Evolutionary conservation across 2,888 invertebrate genomes (phyloP), one percentile per base, ranked within the genome.

Genomic region (Trissolcus japonicus): DNA sequence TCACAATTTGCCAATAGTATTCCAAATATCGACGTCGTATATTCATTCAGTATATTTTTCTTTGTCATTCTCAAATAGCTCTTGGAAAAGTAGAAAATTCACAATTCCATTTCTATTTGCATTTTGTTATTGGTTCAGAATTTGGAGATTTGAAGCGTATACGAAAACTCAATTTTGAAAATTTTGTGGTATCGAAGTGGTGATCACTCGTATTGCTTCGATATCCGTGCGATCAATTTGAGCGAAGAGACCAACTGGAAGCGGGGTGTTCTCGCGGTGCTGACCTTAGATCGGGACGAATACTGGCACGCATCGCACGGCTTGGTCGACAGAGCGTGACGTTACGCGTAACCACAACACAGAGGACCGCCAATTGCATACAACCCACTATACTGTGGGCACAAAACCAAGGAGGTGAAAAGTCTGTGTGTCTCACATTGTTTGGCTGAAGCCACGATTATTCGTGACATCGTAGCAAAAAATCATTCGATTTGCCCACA

Each of bases 271-370:
- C 71, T 75, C 74, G 66, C 35, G 57, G 60, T 73, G 56, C 53
- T 57, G 66, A 60, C 61, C 56, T 71, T 48, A 56, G 60, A 61
- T 66, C 66, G 65, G 60, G 73, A 57, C 53, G 62, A 69, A 76
- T 79, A 35, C 73, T 76, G 75, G 76, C 79, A 65, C 65, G 65
- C 68, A 79, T 82, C 82, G 83, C 82, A 83, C 63, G 57, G 84
- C 81, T 81, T 83, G 83, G 80, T 82, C 85, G 83, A 83, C 83
- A 83, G 83, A 83, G 86, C 86, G 84, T 86, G 85, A 86, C 85
- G 83, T 79, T 69, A 69, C 69, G 80, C 79, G 80, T 80, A 82
- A 85, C 86, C 85, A 81, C 86, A 86, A 85, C 86, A 86, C 78
- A 86, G 83, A 83, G 76, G 68, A 79, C 84, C 84, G 85, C 81